These are phyloP conservation scores for Ceratosolen fusciceps DNA, from an alignment of 1,140 invertebrate species.

Conservation along the genomic window DNA sequence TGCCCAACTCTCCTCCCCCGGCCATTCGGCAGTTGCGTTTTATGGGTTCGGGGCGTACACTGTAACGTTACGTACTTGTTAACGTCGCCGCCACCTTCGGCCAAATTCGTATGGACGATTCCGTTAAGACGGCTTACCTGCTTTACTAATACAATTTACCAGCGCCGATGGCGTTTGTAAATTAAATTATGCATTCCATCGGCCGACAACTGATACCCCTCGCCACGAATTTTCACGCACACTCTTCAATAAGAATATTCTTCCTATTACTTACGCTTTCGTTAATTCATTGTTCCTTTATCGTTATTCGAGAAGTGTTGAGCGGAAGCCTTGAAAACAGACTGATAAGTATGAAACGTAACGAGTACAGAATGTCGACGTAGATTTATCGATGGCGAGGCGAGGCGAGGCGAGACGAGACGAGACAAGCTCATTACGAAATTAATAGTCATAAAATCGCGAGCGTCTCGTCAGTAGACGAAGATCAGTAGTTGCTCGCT, in stretches of 20 bases:
- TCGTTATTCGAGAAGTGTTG: no score
- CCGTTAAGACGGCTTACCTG: background rate
- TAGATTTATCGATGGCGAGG: background rate
- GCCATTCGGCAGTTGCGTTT: conserved; percentile 1
- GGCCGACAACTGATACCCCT: no score
- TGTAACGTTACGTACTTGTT: conserved; percentile 15
- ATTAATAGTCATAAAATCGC: conserved; percentile 7
- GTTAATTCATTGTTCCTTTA: no score
- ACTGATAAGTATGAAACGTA: no score
- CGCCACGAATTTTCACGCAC: no score
- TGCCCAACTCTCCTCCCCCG: no score
- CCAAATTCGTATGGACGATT: conserved; percentile 9
- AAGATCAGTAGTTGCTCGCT: background rate
- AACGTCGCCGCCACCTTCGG: background rate
- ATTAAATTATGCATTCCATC: background rate
- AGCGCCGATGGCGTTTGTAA: background rate
- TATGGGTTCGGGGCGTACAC: conserved; percentile 14
- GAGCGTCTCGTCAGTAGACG: conserved; percentile 10
- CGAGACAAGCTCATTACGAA: conserved; percentile 20
- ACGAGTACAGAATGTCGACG: no score
- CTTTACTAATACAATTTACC: background rate
- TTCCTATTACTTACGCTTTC: no score
- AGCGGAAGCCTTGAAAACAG: no score
- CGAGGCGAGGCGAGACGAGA: no score
- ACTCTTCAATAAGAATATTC: no score